Evolutionary conservation across 2,113 vertebrate species (phyloP).

Genomic region (Odocoileus virginianus): DNA sequence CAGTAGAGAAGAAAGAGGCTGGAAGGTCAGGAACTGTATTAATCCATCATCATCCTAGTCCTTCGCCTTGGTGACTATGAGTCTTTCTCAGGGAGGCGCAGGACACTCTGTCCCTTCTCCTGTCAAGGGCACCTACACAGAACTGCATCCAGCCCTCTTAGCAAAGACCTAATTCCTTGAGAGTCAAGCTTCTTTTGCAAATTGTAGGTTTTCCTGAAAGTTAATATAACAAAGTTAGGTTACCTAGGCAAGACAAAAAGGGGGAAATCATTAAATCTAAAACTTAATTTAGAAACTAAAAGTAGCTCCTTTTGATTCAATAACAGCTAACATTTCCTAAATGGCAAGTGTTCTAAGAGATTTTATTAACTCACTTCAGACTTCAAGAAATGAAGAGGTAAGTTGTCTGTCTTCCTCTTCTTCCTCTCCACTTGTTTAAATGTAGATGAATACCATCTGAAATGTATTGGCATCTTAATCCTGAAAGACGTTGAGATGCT

Average conservation of each 20-base stretch:
- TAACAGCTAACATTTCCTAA: slow-evolving; percentile 21
- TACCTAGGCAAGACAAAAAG: slow-evolving; percentile 7
- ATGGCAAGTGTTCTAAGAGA: background rate
- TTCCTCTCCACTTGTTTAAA: background rate
- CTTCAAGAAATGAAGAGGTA: background rate
- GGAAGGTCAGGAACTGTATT: background rate
- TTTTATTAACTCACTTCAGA: slow-evolving; percentile 32
- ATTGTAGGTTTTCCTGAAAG: slow-evolving; percentile 34
- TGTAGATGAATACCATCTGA: background rate
- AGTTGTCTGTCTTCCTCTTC: background rate
- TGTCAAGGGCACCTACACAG: background rate
- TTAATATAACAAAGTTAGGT: slow-evolving; percentile 17
- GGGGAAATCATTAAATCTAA: background rate
- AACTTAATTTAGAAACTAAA: slow-evolving; percentile 39
- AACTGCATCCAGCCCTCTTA: background rate
- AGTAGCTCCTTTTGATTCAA: background rate
- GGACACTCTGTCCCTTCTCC: background rate
- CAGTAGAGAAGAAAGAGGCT: background rate
- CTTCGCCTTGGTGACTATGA: background rate
- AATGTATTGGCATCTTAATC: background rate
- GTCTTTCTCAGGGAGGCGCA: background rate
- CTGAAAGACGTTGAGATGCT: background rate
- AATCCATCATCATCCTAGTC: background rate
- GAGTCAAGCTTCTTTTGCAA: slow-evolving; percentile 14
- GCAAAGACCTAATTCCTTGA: background rate